Base-by-base conservation (phyloP, 2,888 invertebrate species). In the Plebejus argus region DNA sequence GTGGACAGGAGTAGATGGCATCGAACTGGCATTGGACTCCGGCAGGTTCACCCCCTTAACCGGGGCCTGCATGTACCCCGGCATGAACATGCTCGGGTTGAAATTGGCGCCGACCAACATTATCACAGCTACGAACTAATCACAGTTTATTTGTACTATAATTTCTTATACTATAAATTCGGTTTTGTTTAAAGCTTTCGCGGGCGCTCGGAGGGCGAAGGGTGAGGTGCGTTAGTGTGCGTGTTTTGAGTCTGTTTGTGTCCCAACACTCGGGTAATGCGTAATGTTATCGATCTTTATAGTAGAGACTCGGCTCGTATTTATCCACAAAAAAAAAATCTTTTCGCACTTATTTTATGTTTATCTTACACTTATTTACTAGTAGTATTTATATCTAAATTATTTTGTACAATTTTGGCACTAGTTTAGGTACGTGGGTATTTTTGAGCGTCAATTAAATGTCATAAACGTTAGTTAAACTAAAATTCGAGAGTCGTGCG, bases 221-320 rank as follows among this genome's bases (percentile, higher is more conserved):
- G 88, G 85, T 82, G 84, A 81, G 81, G 82, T 81, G 88, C 81
- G 85, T 79, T 84, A 79, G 88, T 88, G 90, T 90, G 90, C 85
- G 89, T 85, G 86, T 79, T 80, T 82, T 83, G 82, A 84, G 84
- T 84, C 82, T 86, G 85, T 83, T 84, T 85, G 85, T 84, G 83
- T 84, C 81, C 82, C 84, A 77, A 77, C 77, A 87, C 89, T 87
- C 88, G 86, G 87, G 90, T 93, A 93, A 93, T 91, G 94, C 94
- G 94, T 94, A 93, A 92, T 94, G 91, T 87, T 94, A 94, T 94
- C 93, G 94, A 94, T 94, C 94, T 89, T 86, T 87, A 92, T 93
- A 92, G 88, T 91, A 91, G 89, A 89, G 87, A 89, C 88, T 88
- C 86, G 84, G 83, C 87, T 84, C 86, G 83, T 82, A 79, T 81